A percentile compares a stretch with the other conserved stretches of the same genome.
Conservation (phyloP, 2,797 vertebrate genomes). For the Peromyscus attwateri region DNA sequence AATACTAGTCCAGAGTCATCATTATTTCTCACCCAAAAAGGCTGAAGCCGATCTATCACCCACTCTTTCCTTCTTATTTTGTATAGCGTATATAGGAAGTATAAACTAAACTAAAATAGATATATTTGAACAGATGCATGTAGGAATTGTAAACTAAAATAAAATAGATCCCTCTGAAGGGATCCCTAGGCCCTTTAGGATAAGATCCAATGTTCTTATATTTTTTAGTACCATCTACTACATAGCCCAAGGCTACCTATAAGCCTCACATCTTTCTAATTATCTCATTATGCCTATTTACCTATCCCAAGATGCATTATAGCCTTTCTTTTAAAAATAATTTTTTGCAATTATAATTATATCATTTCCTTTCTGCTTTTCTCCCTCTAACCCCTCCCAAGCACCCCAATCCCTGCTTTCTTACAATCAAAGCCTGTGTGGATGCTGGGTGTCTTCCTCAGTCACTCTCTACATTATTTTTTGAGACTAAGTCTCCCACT, state of each 20-base stretch:
- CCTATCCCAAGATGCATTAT: not conserved
- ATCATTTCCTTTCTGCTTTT: not conserved
- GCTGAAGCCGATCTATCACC: not conserved
- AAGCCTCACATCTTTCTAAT: constrained; percentile 18
- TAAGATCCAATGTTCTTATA: constrained; percentile 20
- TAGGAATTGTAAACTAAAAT: not conserved
- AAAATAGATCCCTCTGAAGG: not conserved
- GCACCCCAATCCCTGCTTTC: not conserved
- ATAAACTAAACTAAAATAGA: not conserved
- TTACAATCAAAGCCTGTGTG: not conserved
- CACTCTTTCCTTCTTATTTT: constrained; percentile 1
- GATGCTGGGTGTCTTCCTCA: not conserved
- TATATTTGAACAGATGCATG: not conserved
- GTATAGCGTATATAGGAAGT: not conserved
- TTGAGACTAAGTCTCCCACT: not conserved
- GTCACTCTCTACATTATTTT: not conserved
- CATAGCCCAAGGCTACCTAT: not conserved
- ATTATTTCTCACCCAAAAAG: constrained; percentile 53
- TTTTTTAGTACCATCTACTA: constrained; percentile 6
- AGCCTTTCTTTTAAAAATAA: not conserved
- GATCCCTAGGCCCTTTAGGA: not conserved
- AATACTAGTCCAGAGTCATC: not conserved
- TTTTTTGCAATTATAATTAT: not conserved
- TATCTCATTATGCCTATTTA: not conserved
- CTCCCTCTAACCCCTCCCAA: not conserved